These are phyloP conservation scores for Drosophila ustulata DNA, from an alignment of 2,888 invertebrate genomes.

Conservation along the genomic window DNA sequence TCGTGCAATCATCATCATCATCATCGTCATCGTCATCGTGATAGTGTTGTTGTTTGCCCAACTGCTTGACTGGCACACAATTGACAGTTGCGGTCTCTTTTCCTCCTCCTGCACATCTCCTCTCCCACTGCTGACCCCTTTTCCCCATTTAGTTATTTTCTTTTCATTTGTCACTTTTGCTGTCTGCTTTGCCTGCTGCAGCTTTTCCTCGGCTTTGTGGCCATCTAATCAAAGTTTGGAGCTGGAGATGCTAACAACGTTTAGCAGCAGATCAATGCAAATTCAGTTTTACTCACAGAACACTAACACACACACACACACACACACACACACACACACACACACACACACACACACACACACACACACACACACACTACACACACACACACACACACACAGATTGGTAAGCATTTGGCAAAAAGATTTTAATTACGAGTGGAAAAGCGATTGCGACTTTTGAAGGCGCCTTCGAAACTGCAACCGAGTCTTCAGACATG, in stretches of 20 bases:
- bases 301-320: slow-evolving; percentile 1
- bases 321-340: slow-evolving; percentile 6
- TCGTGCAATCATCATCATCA: slow-evolving; percentile 3
- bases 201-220: slow-evolving; percentile 28
- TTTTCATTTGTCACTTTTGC: slow-evolving; percentile 3
- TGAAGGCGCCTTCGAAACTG: background rate
- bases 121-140: background rate
- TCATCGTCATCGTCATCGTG: slow-evolving; percentile 1
- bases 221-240: slow-evolving; percentile 40
- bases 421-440: slow-evolving; percentile 21
- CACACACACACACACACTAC: slow-evolving; percentile 1
- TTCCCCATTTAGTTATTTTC: background rate
- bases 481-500: background rate
- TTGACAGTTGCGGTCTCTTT: slow-evolving; percentile 25
- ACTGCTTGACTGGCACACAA: slow-evolving; percentile 45
- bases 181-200: slow-evolving; percentile 2
- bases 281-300: slow-evolving; percentile 10
- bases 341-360: slow-evolving; percentile 3
- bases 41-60: slow-evolving; percentile 35
- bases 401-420: slow-evolving; percentile 4
- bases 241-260: slow-evolving; percentile 19
- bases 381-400: slow-evolving; percentile 4
- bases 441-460: background rate
- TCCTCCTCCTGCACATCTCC: background rate
- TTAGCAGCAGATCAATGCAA: slow-evolving; percentile 38